Evolutionary conservation across 1,140 invertebrate species (phyloP).

Genomic region (Rhynchophorus ferrugineus): DNA sequence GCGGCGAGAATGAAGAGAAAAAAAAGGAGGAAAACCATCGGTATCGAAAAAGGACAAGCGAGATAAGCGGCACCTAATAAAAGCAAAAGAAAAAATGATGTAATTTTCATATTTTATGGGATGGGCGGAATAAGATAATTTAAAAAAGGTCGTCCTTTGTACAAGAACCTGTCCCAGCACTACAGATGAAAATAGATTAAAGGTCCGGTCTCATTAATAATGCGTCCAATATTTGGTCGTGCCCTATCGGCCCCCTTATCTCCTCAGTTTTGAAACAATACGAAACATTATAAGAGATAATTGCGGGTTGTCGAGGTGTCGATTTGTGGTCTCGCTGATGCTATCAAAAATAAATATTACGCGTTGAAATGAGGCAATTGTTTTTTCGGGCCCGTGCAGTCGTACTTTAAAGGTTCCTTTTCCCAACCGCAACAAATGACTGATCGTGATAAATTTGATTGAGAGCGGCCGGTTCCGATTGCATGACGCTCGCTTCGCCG

Average conservation of each 20-base stretch:
- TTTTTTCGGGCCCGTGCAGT: slow-evolving; percentile 23
- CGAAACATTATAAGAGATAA: slow-evolving; percentile 39
- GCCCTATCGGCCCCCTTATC: slow-evolving; percentile 31
- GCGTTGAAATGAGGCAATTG: slow-evolving; percentile 36
- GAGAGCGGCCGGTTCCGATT: slow-evolving; percentile 39
- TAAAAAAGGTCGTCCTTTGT: slow-evolving; percentile 16
- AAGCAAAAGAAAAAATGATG: slow-evolving; percentile 11
- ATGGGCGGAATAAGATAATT: slow-evolving; percentile 20
- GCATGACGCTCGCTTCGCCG: slow-evolving; percentile 32
- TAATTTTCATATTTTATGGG: slow-evolving; percentile 24
- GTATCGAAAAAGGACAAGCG: not conserved
- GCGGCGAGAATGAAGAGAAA: no score
- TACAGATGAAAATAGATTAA: slow-evolving; percentile 24
- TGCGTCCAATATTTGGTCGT: slow-evolving; percentile 33
- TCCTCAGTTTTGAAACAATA: slow-evolving; percentile 38
- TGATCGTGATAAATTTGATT: slow-evolving; percentile 41
- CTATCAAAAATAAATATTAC: slow-evolving; percentile 43
- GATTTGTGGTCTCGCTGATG: slow-evolving; percentile 40
- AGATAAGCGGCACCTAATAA: slow-evolving; percentile 6
- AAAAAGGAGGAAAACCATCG: not conserved
- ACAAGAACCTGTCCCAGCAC: slow-evolving; percentile 19
- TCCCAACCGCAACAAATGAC: slow-evolving; percentile 21
- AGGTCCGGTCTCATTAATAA: slow-evolving; percentile 26
- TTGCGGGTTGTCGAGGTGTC: slow-evolving; percentile 42
- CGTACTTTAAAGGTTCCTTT: slow-evolving; percentile 27